Conservation (phyloP, 2,113 vertebrate genomes). For the Pterocles burchelli region DNA sequence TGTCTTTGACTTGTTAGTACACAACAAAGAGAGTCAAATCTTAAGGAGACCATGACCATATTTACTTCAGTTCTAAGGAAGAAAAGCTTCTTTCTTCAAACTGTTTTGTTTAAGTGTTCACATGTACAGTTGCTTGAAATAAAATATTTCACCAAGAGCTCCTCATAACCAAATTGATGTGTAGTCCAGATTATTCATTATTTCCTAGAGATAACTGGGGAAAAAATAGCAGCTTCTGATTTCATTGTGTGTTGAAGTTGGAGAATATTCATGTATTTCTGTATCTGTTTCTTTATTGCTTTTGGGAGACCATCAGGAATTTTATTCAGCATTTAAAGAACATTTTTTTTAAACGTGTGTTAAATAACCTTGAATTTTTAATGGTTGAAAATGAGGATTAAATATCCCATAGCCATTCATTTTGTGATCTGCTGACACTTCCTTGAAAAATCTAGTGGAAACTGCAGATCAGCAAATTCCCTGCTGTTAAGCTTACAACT, state of each 20-base stretch:
- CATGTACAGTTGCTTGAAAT: background rate
- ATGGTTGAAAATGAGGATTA: constrained; percentile 5
- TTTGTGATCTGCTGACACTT: constrained; percentile 11
- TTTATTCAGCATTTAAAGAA: background rate
- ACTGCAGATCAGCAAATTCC: constrained; percentile 54
- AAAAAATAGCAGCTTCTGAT: background rate
- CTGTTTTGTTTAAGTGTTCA: background rate
- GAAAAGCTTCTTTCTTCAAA: background rate
- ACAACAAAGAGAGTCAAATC: background rate
- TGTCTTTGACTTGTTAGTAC: background rate
- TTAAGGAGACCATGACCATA: background rate
- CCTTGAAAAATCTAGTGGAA: background rate
- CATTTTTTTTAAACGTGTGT: background rate
- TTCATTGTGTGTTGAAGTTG: background rate
- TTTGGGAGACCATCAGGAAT: background rate
- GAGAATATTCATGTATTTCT: background rate
- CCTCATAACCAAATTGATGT: background rate
- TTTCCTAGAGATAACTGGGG: background rate
- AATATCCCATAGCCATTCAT: constrained; percentile 40
- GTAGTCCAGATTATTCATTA: background rate
- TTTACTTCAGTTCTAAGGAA: background rate
- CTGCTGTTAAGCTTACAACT: constrained; percentile 11
- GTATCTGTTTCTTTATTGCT: background rate
- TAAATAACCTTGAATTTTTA: constrained; percentile 52
- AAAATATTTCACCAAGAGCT: background rate